Evolutionary conservation across 1,140 invertebrate species (phyloP).

Genomic region (Penaeus chinensis): DNA sequence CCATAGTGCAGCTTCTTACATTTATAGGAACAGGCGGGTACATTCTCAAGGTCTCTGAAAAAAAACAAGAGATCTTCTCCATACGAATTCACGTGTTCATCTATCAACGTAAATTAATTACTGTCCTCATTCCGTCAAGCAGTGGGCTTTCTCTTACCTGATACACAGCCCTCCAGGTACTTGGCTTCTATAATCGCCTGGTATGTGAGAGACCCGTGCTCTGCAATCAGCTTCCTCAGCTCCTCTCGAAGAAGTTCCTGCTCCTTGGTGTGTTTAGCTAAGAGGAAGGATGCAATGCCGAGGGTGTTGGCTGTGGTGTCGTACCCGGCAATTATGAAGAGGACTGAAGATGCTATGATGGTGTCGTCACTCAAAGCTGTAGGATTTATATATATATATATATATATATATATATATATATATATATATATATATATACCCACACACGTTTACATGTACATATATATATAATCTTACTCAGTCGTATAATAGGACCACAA

Average conservation of each 20-base stretch:
- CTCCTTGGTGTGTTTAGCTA: constrained; percentile 67
- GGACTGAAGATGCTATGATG: constrained; percentile 65
- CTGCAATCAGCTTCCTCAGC: constrained; percentile 7
- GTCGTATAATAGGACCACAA: too few relatives aligned
- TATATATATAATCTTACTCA: neutral
- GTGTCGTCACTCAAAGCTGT: constrained; percentile 63
- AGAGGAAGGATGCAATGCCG: constrained; percentile 65
- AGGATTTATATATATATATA: neutral
- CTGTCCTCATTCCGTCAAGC: neutral
- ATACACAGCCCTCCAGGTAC: constrained; percentile 45
- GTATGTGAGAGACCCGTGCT: constrained; percentile 42
- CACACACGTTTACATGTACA: too few relatives aligned
- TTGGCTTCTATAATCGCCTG: constrained; percentile 54
- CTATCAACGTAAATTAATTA: too few relatives aligned
- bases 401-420: too few relatives aligned
- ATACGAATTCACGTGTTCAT: too few relatives aligned
- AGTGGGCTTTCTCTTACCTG: constrained; percentile 12
- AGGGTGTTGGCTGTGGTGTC: constrained; percentile 70
- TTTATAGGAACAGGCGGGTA: constrained; percentile 65
- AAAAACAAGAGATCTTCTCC: neutral
- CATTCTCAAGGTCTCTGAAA: constrained; percentile 65
- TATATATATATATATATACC: too few relatives aligned
- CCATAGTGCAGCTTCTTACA: constrained; percentile 64
- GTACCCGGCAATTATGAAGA: constrained; percentile 68
- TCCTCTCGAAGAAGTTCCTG: constrained; percentile 62